Evolutionary conservation across 1,140 invertebrate species (phyloP), one percentile per base, ranked within the genome.

Genomic region (Drosophila carrolli): DNA sequence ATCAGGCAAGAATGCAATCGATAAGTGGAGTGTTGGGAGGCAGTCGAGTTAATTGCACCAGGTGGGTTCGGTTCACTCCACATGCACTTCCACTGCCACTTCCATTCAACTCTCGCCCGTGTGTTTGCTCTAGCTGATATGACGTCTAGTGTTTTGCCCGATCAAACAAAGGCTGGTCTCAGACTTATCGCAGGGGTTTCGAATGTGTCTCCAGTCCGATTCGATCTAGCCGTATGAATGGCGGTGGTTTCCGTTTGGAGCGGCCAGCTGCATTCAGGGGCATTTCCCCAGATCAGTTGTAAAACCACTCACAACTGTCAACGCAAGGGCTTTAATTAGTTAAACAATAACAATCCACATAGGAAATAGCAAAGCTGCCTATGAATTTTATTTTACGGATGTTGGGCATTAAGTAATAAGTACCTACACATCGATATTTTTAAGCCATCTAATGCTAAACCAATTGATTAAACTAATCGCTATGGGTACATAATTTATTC

Each of bases 1-100:
- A n/a, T 11, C 37, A 46, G 46, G 41, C 51, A 75, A 54, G 73
- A 85, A 76, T 76, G 83, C 83, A 88, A 88, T 88, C 82, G 86
- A 86, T 86, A 59, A 50, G 65, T 10, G 37, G 14, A 50, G 40
- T 63, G 14, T 32, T 37, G 27, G 27, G 48, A 14, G 32, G 46
- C 27, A 32, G 43, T 16, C 37, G 19, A 50, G 61, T 75, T 76
- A 58, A 76, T 75, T 67, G 72, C 62, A 38, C 62, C 74, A 76
- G 74, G 74, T 76, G 73, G 53, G 46, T 29, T 47, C 13, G 23
- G 13, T 11, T 32, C 38, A 41, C 9, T 37, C 8, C 43, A 38
- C 10, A 2, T 14, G 7, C 41, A 14, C 14, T 16, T 8, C 43
- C 27, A 32, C 9, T 35, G 16, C 27, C 29, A 14, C 5, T 44